A percentile compares a stretch with the other conserved stretches of the same genome.
Conservation (phyloP, 2,888 invertebrate genomes). For the Drosophila suboccidentalis region DNA sequence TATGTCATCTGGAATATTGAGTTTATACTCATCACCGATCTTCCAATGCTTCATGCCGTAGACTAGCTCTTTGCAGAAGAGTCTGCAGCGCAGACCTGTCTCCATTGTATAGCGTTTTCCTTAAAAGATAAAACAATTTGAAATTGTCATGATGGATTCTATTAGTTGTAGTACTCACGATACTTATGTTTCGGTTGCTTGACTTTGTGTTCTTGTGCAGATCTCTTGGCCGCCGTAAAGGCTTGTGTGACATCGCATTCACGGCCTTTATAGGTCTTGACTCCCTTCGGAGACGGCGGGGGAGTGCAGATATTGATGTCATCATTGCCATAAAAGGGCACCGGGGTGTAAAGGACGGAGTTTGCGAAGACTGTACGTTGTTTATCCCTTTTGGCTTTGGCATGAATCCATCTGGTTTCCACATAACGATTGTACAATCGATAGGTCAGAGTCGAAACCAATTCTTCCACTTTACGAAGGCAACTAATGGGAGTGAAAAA, state of each 20-base stretch:
- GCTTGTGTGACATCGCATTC: constrained; percentile 14
- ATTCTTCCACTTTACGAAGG: constrained; percentile 1
- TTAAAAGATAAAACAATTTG: not conserved
- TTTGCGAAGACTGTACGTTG: not conserved
- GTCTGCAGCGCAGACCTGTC: not conserved
- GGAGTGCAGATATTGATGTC: constrained; percentile 7
- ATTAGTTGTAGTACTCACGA: not conserved
- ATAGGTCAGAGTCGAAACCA: not conserved
- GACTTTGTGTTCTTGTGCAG: not conserved
- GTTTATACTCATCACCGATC: not conserved
- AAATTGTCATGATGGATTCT: not conserved
- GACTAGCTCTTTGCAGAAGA: constrained; percentile 31
- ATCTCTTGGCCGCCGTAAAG: not conserved
- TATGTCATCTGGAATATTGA: not conserved
- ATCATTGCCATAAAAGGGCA: constrained; percentile 12
- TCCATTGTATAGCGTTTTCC: not conserved
- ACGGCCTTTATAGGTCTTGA: constrained; percentile 2
- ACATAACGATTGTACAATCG: constrained; percentile 19
- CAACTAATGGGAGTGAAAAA: not conserved
- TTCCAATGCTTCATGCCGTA: constrained; percentile 30
- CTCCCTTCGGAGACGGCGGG: not conserved
- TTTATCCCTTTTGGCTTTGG: not conserved
- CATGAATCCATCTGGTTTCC: constrained; percentile 1
- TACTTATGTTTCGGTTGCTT: not conserved
- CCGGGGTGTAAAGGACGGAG: not conserved